These are phyloP conservation scores for Mellivora capensis DNA, from an alignment of 2,113 vertebrate genomes.

Conservation along the genomic window DNA sequence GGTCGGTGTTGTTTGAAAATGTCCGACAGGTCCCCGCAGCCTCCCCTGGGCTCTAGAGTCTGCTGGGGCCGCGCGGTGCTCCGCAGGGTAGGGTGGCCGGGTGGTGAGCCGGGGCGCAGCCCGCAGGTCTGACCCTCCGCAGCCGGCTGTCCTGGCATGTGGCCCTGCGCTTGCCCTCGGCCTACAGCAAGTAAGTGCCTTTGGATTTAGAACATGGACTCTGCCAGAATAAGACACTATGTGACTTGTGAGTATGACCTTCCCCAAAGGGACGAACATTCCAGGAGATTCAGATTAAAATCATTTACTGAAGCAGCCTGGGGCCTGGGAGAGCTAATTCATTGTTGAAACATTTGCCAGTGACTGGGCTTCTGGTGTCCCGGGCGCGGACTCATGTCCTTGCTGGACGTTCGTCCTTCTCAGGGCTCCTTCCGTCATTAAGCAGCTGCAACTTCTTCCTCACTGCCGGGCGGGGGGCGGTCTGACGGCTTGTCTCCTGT, in stretches of 20 bases:
- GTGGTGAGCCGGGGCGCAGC: too few species aligned
- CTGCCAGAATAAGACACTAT: rapidly evolving
- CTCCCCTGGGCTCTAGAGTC: rapidly evolving
- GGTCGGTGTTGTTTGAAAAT: rapidly evolving
- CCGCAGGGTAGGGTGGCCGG: rapidly evolving
- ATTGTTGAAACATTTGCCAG: background rate
- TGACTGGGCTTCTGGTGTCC: rapidly evolving
- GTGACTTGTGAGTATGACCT: rapidly evolving
- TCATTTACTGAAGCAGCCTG: too few species aligned
- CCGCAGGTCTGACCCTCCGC: rapidly evolving
- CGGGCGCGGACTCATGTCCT: too few species aligned
- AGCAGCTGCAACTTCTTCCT: background rate
- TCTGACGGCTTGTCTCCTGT: background rate
- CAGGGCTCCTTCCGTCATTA: background rate
- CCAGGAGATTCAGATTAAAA: too few species aligned
- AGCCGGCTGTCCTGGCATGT: rapidly evolving
- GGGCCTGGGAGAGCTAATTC: rapidly evolving
- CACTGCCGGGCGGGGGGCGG: too few species aligned
- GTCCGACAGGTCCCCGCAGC: rapidly evolving
- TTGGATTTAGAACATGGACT: background rate
- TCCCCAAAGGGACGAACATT: too few species aligned
- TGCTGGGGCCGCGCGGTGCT: rapidly evolving
- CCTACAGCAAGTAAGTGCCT: too few species aligned
- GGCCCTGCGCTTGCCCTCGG: rapidly evolving
- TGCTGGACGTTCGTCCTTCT: background rate